These are phyloP conservation scores for Notolabrus celidotus DNA, from an alignment of 2,797 vertebrate genomes.

Conservation along the genomic window DNA sequence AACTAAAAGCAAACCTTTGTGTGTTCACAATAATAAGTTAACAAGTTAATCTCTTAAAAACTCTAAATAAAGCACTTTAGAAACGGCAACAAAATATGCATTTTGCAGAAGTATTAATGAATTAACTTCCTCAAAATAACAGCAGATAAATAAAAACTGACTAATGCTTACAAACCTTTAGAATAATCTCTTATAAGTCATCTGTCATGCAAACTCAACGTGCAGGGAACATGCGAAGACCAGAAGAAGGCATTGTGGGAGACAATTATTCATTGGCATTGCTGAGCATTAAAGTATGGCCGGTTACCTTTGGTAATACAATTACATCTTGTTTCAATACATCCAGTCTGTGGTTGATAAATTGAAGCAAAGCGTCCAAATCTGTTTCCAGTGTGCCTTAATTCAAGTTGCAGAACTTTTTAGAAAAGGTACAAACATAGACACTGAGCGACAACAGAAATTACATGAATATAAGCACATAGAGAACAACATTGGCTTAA, in stretches of 20 bases:
- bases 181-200: slow-evolving; percentile 29
- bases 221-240: slow-evolving; percentile 66
- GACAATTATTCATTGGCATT: slow-evolving; percentile 41
- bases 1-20: slow-evolving; percentile 25
- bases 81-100: slow-evolving; percentile 19
- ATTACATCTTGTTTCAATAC: slow-evolving; percentile 11
- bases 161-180: slow-evolving; percentile 52
- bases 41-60: slow-evolving; percentile 22
- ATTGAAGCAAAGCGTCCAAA: slow-evolving; percentile 23
- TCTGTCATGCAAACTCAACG: slow-evolving; percentile 69
- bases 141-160: slow-evolving; percentile 48
- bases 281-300: slow-evolving; percentile 29
- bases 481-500: slow-evolving; percentile 19
- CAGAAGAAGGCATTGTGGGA: slow-evolving; percentile 46
- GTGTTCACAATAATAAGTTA: slow-evolving; percentile 3
- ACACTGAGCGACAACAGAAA: slow-evolving; percentile 4
- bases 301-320: slow-evolving; percentile 61
- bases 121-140: slow-evolving; percentile 30
- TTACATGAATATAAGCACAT: slow-evolving; percentile 10
- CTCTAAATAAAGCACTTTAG: slow-evolving; percentile 22
- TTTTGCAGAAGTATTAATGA: slow-evolving; percentile 29
- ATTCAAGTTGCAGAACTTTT: slow-evolving; percentile 14
- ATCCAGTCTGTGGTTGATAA: slow-evolving; percentile 21
- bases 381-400: slow-evolving; percentile 18
- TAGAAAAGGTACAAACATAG: slow-evolving; percentile 28